A percentile compares a stretch with the other conserved stretches of the same genome.
phyloP scores from a whole-genome alignment of 2,888 invertebrate genomes.

The Drosophila mercatorum region DNA sequence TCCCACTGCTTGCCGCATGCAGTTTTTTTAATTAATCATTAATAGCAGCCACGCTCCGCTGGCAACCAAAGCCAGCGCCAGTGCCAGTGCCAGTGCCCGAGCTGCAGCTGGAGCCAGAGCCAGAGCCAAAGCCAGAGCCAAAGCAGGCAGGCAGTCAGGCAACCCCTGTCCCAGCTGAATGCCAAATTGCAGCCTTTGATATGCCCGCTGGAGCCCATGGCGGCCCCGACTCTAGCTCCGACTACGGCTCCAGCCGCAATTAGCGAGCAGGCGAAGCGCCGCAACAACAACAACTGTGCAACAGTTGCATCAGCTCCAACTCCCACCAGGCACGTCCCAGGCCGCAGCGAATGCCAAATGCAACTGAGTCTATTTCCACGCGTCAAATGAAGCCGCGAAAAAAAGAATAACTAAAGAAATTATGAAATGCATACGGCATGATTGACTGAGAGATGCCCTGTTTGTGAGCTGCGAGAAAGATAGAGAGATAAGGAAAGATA shows the following conservation, averaged over 20 bases:
- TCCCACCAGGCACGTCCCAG: constrained; percentile 33
- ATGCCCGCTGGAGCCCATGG: constrained; percentile 39
- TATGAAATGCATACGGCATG: not conserved
- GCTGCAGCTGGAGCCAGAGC: constrained; percentile 11
- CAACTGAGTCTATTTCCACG: constrained; percentile 29
- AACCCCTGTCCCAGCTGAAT: constrained; percentile 45
- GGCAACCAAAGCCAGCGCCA: constrained; percentile 47
- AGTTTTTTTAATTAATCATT: constrained; percentile 77
- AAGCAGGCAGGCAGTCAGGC: constrained; percentile 7
- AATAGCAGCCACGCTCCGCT: constrained; percentile 68
- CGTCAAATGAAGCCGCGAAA: constrained; percentile 39
- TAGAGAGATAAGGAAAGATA: not conserved
- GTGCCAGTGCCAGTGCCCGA: constrained; percentile 4
- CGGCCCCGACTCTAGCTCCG: constrained; percentile 11
- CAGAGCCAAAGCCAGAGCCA: constrained; percentile 13
- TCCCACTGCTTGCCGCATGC: constrained; percentile 43
- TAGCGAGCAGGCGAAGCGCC: constrained; percentile 36
- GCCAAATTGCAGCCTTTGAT: constrained; percentile 64
- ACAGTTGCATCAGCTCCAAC: constrained; percentile 41
- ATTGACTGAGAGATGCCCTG: not conserved
- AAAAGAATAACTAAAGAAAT: constrained; percentile 11
- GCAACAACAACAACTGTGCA: constrained; percentile 31
- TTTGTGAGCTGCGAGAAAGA: not conserved
- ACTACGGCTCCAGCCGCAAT: constrained; percentile 39
- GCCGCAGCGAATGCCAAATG: constrained; percentile 19